These are phyloP conservation scores for Muntiacus reevesi DNA, from an alignment of 2,113 vertebrate genomes.

Conservation along the genomic window DNA sequence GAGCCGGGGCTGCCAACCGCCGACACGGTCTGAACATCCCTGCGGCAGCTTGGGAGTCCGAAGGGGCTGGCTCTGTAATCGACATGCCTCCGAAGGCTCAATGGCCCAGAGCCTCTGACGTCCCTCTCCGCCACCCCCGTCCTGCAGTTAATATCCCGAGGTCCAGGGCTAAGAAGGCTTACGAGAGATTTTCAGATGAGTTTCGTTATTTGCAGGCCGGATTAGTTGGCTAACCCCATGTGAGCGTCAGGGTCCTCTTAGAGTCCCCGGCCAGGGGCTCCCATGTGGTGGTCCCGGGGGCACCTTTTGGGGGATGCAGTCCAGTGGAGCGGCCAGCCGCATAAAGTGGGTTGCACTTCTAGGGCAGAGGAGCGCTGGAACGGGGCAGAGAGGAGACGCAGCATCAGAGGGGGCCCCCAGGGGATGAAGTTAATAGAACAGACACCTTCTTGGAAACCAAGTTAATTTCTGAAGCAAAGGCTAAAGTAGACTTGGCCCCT, in stretches of 20 bases:
- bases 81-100: neutral
- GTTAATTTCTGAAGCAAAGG: neutral
- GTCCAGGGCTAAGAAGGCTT: constrained; percentile 45
- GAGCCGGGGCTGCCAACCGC: neutral
- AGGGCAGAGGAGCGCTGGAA: neutral
- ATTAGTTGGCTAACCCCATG: neutral
- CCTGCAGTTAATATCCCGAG: neutral
- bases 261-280: neutral
- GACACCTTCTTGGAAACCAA: neutral
- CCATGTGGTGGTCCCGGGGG: neutral
- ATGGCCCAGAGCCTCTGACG: neutral
- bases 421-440: neutral
- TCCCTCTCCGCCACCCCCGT: neutral
- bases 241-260: neutral
- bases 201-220: constrained; percentile 34
- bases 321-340: neutral
- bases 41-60: neutral
- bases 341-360: neutral
- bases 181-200: constrained; percentile 49
- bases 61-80: neutral
- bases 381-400: neutral
- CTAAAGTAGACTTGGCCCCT: neutral
- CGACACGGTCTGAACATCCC: rapidly evolving
- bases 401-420: neutral
- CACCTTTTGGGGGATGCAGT: no score